These are phyloP conservation scores for Osmerus mordax DNA, from an alignment of 2,113 vertebrate species.

Conservation along the genomic window DNA sequence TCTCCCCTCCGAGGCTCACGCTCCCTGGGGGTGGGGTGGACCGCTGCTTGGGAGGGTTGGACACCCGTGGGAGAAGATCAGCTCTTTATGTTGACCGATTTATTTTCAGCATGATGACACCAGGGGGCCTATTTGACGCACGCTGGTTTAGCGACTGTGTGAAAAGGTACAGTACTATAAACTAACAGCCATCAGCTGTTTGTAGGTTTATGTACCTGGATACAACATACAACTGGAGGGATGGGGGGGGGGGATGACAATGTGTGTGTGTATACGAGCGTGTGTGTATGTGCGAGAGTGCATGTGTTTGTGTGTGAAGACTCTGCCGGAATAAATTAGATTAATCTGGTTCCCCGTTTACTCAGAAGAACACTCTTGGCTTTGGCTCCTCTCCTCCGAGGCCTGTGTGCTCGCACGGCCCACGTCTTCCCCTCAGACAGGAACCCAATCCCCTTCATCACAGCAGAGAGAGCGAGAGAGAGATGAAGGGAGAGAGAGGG, in stretches of 20 bases:
- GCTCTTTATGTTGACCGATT: not conserved
- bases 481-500: slow-evolving; percentile 23
- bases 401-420: slow-evolving; percentile 35
- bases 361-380: slow-evolving; percentile 52
- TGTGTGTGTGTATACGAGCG: not conserved
- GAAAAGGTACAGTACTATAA: not conserved
- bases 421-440: slow-evolving; percentile 40
- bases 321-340: slow-evolving; percentile 53
- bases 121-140: not conserved
- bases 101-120: not conserved
- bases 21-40: slow-evolving; percentile 17
- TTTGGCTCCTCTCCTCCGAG: slow-evolving; percentile 56
- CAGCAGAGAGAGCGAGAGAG: slow-evolving; percentile 22
- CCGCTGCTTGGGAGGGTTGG: not conserved
- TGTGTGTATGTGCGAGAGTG: not conserved
- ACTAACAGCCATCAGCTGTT: not conserved
- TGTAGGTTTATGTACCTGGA: not conserved
- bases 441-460: slow-evolving; percentile 61
- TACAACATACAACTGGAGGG: not conserved
- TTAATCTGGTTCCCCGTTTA: slow-evolving; percentile 56
- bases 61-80: not conserved
- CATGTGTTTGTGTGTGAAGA: slow-evolving; percentile 22
- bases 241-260: not conserved
- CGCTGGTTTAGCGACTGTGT: not conserved
- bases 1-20: slow-evolving; percentile 24